Evolutionary conservation across 2,113 vertebrate genomes (phyloP).

Genomic region (Brachyistius frenatus): DNA sequence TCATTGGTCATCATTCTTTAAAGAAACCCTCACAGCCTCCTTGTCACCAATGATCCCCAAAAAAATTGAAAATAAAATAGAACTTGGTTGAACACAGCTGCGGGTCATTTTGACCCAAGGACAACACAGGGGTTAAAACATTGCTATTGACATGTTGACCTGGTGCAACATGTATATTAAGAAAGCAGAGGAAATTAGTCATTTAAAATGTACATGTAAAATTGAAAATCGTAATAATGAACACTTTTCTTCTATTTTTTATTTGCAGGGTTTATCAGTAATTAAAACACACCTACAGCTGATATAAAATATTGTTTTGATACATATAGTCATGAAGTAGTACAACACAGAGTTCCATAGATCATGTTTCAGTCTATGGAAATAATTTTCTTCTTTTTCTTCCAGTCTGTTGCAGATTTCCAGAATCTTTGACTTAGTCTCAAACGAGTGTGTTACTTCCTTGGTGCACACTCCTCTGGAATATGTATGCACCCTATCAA

Average conservation of each 20-base stretch:
- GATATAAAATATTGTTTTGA: background rate
- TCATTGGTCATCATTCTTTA: too few species aligned
- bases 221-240: too few species aligned
- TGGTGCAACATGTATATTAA: background rate
- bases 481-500: constrained; percentile 56
- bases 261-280: background rate
- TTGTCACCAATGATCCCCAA: too few species aligned
- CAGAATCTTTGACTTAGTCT: constrained; percentile 43
- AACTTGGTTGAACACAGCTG: too few species aligned
- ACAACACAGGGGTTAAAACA: background rate
- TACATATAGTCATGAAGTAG: background rate
- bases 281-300: background rate
- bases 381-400: constrained; percentile 39
- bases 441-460: constrained; percentile 35
- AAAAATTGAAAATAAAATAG: too few species aligned
- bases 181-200: background rate
- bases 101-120: too few species aligned
- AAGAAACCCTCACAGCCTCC: too few species aligned
- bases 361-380: constrained; percentile 33
- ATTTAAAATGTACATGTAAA: background rate
- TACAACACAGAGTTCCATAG: background rate
- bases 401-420: constrained; percentile 66
- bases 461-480: constrained; percentile 49
- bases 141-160: background rate
- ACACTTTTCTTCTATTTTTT: background rate